Evolutionary conservation across 2,797 vertebrate genomes (phyloP).

Genomic region (Coranthus polyacanthus): DNA sequence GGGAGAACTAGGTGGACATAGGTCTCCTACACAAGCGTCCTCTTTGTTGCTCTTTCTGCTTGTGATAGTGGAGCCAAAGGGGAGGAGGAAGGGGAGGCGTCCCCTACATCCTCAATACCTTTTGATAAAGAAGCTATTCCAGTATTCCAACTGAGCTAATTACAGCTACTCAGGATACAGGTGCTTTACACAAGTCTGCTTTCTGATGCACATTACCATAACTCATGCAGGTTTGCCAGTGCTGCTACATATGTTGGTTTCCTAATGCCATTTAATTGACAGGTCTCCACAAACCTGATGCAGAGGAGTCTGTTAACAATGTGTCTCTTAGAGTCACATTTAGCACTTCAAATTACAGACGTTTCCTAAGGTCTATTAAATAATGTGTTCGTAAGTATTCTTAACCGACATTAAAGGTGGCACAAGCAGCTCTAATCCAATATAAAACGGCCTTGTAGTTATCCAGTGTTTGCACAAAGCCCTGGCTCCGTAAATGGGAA

Average conservation of each 20-base stretch:
- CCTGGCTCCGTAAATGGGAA: no score
- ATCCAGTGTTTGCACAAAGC: no score
- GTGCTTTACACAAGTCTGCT: conserved; percentile 1
- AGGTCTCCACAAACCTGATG: neutral
- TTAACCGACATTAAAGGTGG: no score
- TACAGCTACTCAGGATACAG: conserved; percentile 16
- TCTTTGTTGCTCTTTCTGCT: conserved; percentile 70
- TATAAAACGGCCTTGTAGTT: no score
- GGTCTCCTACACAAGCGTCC: conserved; percentile 63
- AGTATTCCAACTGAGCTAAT: neutral
- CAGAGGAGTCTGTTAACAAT: neutral
- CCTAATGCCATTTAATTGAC: neutral
- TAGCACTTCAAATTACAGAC: neutral
- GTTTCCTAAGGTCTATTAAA: neutral
- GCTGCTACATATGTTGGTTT: neutral
- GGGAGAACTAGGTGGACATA: conserved; percentile 53
- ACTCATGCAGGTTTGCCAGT: neutral
- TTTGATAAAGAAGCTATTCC: conserved; percentile 29
- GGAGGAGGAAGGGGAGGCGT: conserved; percentile 19
- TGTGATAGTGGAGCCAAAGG: conserved; percentile 35
- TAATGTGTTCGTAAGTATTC: no score
- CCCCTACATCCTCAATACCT: conserved; percentile 22
- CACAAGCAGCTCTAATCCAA: no score
- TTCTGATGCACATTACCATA: neutral
- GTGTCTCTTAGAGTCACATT: neutral